These are phyloP conservation scores for Engystomops pustulosus DNA, from an alignment of 2,113 vertebrate species.

Conservation along the genomic window DNA sequence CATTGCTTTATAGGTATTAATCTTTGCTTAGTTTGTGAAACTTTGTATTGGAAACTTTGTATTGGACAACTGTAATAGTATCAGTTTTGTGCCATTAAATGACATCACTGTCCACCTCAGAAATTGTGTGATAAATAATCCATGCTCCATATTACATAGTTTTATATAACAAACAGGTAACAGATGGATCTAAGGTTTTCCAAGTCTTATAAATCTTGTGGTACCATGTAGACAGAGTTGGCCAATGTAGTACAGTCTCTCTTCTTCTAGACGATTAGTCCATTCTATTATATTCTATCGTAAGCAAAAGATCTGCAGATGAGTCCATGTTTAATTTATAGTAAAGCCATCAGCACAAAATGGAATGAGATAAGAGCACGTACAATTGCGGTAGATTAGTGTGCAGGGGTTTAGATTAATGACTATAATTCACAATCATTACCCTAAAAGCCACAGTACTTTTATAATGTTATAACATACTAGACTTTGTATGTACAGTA, in stretches of 20 bases:
- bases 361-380: neutral
- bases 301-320: neutral
- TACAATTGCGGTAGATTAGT: no score
- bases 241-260: neutral
- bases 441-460: neutral
- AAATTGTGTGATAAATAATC: no score
- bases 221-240: neutral
- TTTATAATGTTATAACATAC: neutral
- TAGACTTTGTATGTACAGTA: no score
- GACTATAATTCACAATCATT: neutral
- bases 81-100: no score
- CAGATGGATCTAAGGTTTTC: neutral
- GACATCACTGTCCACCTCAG: no score
- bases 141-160: no score
- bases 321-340: neutral
- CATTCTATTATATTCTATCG: neutral
- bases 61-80: no score
- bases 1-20: no score
- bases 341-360: no score
- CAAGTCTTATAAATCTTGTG: neutral
- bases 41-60: no score
- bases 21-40: no score
- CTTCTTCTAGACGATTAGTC: neutral
- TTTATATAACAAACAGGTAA: no score
- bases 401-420: neutral